Percentiles rank a stretch among this genome's conserved stretches.
phyloP scores from a whole-genome alignment of 2,797 vertebrate species.

The Bradypodion pumilum region DNA sequence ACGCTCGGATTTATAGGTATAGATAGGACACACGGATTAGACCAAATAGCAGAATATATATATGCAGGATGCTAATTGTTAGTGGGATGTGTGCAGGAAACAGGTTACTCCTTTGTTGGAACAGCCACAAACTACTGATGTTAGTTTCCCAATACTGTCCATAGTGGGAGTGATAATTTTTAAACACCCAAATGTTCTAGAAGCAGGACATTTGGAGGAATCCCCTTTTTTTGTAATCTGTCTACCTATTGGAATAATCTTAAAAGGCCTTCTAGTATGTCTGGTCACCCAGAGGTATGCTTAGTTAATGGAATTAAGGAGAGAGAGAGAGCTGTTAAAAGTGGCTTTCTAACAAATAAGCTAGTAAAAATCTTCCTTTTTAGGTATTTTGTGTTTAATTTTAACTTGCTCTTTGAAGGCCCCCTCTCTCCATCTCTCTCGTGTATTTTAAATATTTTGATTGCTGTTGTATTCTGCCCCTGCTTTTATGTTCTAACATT shows the following conservation, averaged over 20 bases:
- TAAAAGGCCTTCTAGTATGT: background rate
- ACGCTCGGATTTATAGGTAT: no score
- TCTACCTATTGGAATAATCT: background rate
- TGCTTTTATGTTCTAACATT: conserved; percentile 1
- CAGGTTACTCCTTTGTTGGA: background rate
- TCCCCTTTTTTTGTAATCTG: background rate
- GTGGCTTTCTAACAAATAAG: background rate
- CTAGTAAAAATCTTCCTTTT: background rate
- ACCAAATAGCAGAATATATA: no score
- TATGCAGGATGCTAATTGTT: background rate
- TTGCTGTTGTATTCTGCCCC: background rate
- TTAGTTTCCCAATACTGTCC: background rate
- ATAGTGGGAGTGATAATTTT: background rate
- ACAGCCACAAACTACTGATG: background rate
- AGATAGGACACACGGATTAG: no score
- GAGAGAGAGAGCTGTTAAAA: background rate
- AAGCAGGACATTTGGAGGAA: background rate
- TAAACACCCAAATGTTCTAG: background rate
- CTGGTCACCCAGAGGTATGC: background rate
- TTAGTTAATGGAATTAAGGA: background rate
- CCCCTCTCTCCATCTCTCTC: background rate
- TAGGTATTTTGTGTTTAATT: background rate
- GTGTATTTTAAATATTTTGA: background rate
- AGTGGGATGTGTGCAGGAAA: background rate
- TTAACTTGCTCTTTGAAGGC: background rate